Evolutionary conservation across 2,113 vertebrate genomes (phyloP), one percentile per base, ranked within the genome.

Genomic region (Chlorodrepanis virens): DNA sequence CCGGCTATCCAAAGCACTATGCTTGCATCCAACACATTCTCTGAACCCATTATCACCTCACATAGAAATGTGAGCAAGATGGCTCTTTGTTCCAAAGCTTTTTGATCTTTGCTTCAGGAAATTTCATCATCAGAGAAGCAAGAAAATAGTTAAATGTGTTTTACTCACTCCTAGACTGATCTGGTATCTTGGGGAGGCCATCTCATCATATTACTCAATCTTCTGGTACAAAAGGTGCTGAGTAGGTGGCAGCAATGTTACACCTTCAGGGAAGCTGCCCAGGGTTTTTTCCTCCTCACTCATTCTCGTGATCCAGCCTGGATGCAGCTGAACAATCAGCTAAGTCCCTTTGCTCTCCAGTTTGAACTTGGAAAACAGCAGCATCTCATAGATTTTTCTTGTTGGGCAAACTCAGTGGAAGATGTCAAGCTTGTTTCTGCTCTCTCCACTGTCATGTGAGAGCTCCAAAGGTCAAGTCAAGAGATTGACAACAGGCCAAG

Each of bases 61-160:
- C 23, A 33, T 1, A 56, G 13, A 71, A 60, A 60, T 24, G 12
- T 44, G 53, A 50, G 49, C 45, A 72, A 80, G 19, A 0, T 10
- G 22, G 12, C 20, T 60, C 12, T 19, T 50, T 23, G 35, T 68
- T 84, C 40, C 44, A 63, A 35, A 10, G 39, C 33, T 71, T 90
- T 93, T 93, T 80, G 37, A 78, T 57, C 72, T 89, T 71, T 27
- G 40, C 47, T 75, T 78, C 44, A 23, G 64, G 86, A 93, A 67
- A 80, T 60, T 54, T 87, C 47, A 67, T 33, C 8, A 52, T 42
- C 35, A 60, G 33, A 79, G 31, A 81, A 59, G 25, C n/a, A 79
- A 77, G 75, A 45, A 64, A 44, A 78, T 2, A 59, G 53, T 4
- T 35, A 45, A 52, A 40, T 4, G 4, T 4, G 14, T 53, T 93